These are phyloP conservation scores for Tetragonula clypearis DNA, from an alignment of 1,140 invertebrate species.

Conservation along the genomic window DNA sequence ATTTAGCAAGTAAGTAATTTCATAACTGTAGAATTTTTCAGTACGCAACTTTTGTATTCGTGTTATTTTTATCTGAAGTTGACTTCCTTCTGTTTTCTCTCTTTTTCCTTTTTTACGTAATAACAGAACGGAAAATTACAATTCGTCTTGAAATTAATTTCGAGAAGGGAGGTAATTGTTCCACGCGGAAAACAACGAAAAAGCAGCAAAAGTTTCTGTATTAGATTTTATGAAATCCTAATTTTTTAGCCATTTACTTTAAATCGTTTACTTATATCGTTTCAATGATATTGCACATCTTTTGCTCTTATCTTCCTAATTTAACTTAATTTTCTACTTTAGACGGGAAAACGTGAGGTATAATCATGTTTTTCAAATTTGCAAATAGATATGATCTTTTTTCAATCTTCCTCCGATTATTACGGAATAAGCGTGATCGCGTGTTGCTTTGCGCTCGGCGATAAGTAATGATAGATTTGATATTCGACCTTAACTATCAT, in stretches of 20 bases:
- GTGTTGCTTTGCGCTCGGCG: background rate
- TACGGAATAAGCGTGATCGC: background rate
- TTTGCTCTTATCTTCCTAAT: background rate
- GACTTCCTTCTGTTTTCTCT: background rate
- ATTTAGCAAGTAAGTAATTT: too few relatives aligned
- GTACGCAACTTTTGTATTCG: background rate
- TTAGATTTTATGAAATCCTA: background rate
- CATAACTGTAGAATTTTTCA: too few relatives aligned
- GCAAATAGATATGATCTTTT: background rate
- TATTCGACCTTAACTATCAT: background rate
- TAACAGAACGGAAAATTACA: too few relatives aligned
- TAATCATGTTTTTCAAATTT: background rate
- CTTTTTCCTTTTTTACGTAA: background rate
- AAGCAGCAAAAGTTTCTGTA: background rate
- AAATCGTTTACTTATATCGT: too few relatives aligned
- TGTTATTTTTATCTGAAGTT: too few relatives aligned
- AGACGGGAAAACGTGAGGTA: background rate
- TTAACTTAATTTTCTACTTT: background rate
- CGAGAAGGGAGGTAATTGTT: background rate
- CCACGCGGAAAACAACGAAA: background rate
- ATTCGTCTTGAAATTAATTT: too few relatives aligned
- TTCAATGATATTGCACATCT: background rate
- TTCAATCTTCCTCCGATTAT: background rate
- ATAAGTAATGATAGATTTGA: background rate
- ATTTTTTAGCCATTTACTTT: background rate